These are phyloP conservation scores for Drosophila anomelani DNA, from an alignment of 2,888 invertebrate genomes.

Conservation along the genomic window DNA sequence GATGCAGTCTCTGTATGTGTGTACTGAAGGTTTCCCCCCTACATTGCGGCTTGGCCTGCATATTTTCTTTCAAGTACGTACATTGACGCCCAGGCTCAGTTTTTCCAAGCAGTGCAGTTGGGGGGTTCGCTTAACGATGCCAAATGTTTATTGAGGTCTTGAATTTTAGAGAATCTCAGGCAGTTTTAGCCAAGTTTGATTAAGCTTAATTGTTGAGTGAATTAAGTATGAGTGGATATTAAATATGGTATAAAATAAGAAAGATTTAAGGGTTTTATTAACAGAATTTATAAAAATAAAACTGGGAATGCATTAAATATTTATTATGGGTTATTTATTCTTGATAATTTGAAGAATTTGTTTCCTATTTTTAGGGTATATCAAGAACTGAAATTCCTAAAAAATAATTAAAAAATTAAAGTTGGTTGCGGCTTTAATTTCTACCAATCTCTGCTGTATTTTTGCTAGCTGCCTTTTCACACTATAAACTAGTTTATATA, in stretches of 20 bases:
- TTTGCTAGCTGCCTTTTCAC: not conserved
- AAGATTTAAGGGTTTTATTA: not conserved
- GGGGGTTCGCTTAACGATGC: not conserved
- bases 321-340: not conserved
- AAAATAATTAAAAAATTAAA: not conserved
- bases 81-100: constrained; percentile 66
- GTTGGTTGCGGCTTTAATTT: constrained; percentile 3
- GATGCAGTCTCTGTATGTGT: constrained; percentile 49
- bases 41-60: constrained; percentile 62
- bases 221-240: too few species aligned
- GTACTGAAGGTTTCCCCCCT: not conserved
- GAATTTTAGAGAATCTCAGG: constrained; percentile 3
- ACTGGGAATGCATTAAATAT: not conserved
- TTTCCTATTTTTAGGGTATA: too few species aligned
- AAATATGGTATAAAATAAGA: not conserved
- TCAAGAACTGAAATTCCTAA: not conserved
- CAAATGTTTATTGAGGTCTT: constrained; percentile 19
- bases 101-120: constrained; percentile 10
- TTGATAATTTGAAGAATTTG: not conserved
- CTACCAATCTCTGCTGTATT: too few species aligned
- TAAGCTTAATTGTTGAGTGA: not conserved
- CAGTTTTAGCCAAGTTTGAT: not conserved
- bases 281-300: not conserved
- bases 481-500: not conserved
- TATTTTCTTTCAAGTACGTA: constrained; percentile 78